phyloP scores from a whole-genome alignment of 1,140 invertebrate genomes.

The Protaetia brevitarsis region DNA sequence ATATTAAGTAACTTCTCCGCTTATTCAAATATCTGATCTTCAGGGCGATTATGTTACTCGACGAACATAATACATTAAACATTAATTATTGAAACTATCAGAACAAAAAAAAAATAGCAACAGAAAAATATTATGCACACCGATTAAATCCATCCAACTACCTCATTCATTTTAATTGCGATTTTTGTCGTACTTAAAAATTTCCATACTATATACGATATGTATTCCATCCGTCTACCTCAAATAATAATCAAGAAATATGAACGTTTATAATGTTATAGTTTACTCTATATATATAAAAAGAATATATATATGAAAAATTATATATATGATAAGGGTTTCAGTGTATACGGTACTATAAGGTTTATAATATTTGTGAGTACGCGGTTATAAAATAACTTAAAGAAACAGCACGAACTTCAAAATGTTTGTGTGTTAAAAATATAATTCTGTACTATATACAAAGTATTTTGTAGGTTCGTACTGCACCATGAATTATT shows the following conservation, averaged over 20 bases:
- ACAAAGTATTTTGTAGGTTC: slow-evolving; percentile 32
- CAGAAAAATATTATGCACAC: slow-evolving; percentile 26
- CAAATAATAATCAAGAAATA: slow-evolving; percentile 33
- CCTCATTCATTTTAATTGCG: slow-evolving; percentile 38
- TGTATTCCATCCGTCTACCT: slow-evolving; percentile 50
- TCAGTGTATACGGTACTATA: slow-evolving; percentile 41
- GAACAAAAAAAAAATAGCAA: slow-evolving; percentile 24
- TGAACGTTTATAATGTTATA: slow-evolving; percentile 21
- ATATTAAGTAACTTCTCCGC: slow-evolving; percentile 5
- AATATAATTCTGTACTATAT: not conserved
- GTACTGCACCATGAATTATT: slow-evolving; percentile 19
- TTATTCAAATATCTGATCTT: not conserved
- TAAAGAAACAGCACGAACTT: slow-evolving; percentile 25
- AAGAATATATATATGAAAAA: slow-evolving; percentile 32
- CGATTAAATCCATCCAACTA: slow-evolving; percentile 50
- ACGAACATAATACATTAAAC: slow-evolving; percentile 21
- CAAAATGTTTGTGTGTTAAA: slow-evolving; percentile 7
- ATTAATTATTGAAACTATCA: slow-evolving; percentile 23
- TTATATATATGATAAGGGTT: slow-evolving; percentile 38
- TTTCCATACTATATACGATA: slow-evolving; percentile 24
- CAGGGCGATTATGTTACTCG: not conserved
- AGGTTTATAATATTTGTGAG: slow-evolving; percentile 33
- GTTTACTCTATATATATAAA: slow-evolving; percentile 10
- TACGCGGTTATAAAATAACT: slow-evolving; percentile 37
- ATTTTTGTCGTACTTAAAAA: slow-evolving; percentile 19